Evolutionary conservation across 2,888 invertebrate species (phyloP), one percentile per base, ranked within the genome.

Genomic region (Noctua fimbriata): DNA sequence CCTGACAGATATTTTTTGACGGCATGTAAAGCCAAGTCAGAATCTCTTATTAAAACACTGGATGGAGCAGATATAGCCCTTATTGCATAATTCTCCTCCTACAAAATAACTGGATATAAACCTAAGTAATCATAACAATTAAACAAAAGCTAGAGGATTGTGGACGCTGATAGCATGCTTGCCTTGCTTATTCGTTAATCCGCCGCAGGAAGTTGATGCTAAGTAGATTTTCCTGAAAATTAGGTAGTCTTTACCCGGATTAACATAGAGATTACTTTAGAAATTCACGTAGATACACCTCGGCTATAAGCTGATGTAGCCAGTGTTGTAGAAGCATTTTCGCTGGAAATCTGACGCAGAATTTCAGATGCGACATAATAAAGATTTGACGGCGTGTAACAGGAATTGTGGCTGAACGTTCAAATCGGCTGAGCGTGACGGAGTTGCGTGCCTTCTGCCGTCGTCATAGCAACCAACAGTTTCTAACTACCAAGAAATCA

Each of bases 391-490:
- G 84, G 81, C 76, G 89, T 83, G 79, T 86, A 88, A 80, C 86
- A 90, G 88, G 90, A 91, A 89, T 91, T 90, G 89, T 87, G 82
- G 76, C 72, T 83, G 81, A 72, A 70, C 76, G 79, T 82, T 80
- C 81, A 83, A 84, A 81, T 89, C 91, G 89, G 78, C 90, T 89
- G 92, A 88, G 93, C 94, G 92, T 95, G 93, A 94, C 94, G 90
- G 85, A 83, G 80, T 92, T 90, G 94, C 94, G 91, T 94, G 93
- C 90, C 83, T 90, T 82, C 84, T 90, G 87, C 77, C 81, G 91
- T 94, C 90, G 92, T 92, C 91, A 93, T 92, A 91, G 92, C 90
- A 92, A 93, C 92, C 75, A 81, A 87, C 89, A 88, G 91, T 93
- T 94, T 94, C 93, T 94, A 93, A 81, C 83, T 87, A 78, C 75